Base-by-base conservation (phyloP, 2,113 vertebrate genomes). In the Ia io region DNA sequence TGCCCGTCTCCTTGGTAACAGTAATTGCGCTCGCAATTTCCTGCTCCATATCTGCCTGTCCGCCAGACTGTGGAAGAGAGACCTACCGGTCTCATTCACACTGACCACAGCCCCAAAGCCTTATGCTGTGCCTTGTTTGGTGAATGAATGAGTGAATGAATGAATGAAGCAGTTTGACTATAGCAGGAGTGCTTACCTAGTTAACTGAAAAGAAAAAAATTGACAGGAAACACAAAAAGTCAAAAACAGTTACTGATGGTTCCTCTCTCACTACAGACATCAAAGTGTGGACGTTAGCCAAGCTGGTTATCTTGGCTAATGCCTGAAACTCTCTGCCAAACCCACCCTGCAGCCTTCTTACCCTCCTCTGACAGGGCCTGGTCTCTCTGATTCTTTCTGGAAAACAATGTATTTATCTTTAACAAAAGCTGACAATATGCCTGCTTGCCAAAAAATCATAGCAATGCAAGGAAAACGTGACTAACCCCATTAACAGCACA, bases 1-100 rank as follows among this genome's bases (percentile, higher is more conserved):
- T 4, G 3, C 12, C 0, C 0, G 22, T 97, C 85, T 95, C 95
- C 96, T 25, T 78, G 89, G 95, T 40, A 95, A 97, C 94, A 40
- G 78, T 20, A 90, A 92, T 9, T 37, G 74, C 42, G 6, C 82
- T 74, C 59, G 78, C 63, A 56, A 92, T 61, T 97, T 97, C 84
- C 96, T 92, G 78, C 78, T 92, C 88, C 35, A 1, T 23, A 76
- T 85, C 71, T 59, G 76, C 84, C 51, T 53, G 61, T 30, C 79
- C 9, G 11, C 32, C 85, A 20, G 84, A 37, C 76, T 61, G 90
- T 37, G 90, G 40, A 49, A 73, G 56, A n/a, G 40, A 53, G 63
- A 63, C 49, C 73, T 73, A 9, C 30, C 2, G 0, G 32, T 78
- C 73, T 77, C 51, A 6, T 22, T 13, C 59, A 42, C 37, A 56